Conservation (phyloP, 2,113 vertebrate species). For the Triplophysa tibetana region DNA sequence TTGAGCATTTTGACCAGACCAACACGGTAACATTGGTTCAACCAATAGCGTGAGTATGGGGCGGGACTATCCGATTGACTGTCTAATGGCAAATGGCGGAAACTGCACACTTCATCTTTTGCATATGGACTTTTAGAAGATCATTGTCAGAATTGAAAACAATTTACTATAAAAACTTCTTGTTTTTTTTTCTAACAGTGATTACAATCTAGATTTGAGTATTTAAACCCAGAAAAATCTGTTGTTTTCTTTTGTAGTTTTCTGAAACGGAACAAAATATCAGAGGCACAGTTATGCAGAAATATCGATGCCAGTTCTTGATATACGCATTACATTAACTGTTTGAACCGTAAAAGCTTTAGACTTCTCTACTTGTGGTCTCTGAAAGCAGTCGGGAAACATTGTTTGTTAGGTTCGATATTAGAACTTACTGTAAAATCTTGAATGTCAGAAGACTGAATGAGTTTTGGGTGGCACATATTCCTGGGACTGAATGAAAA, state of each 20-base stretch:
- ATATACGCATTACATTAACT: not conserved
- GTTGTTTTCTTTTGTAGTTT: not conserved
- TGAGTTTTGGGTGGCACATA: constrained; percentile 49
- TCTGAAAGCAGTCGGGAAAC: constrained; percentile 43
- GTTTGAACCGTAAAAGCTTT: not conserved
- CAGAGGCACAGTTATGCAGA: not conserved
- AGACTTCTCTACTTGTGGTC: not conserved
- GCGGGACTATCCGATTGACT: no score
- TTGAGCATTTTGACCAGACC: no score
- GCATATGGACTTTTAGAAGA: not conserved
- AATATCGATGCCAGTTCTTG: not conserved
- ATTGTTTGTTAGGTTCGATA: constrained; percentile 48
- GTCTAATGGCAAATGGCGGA: no score
- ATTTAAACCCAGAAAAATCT: not conserved
- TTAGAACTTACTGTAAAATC: constrained; percentile 57
- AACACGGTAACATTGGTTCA: no score
- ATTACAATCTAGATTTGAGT: not conserved
- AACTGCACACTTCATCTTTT: not conserved
- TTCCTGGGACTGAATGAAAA: constrained; percentile 45
- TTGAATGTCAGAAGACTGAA: constrained; percentile 63
- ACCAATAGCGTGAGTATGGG: no score
- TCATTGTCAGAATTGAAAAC: constrained; percentile 2
- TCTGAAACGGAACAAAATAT: not conserved
- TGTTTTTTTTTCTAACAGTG: constrained; percentile 6
- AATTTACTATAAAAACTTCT: not conserved